Evolutionary conservation across 2,888 invertebrate species (phyloP), one percentile per base, ranked within the genome.

Genomic region (Lamellibrachia satsuma): DNA sequence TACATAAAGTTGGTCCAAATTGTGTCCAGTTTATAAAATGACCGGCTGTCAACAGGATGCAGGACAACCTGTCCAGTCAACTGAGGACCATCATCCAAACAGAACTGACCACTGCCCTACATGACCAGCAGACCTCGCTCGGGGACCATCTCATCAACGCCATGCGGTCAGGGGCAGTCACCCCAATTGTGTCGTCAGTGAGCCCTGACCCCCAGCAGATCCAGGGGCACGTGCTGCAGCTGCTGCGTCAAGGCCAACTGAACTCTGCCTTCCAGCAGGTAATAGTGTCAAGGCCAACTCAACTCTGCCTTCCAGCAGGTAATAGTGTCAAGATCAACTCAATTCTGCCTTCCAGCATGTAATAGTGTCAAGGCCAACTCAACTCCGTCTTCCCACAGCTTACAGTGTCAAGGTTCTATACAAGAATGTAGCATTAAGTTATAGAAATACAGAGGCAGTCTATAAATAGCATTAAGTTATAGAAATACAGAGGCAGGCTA

Each of bases 231-330:
- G 97, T 98, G 94, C 97, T 98, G 95, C 97, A 97, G 93, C 97
- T 98, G 92, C 97, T 98, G 90, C 95, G 97, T 39, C 97, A 97
- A 94, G 98, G 98, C 1, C 98, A 98, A 96, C 97, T 98, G 92
- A 98, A 98, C 97, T 97, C 98, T 93, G 99, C 99, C 91, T 99
- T 99, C 97, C 98, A 98, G 96, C 96, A 97, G 96, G 97, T 97
- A 94, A 93, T 39, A 39, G 39, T 39, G 39, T 39, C 93, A 91
- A 15, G 3, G n/a, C 51, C 51, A 90, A 27, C 3, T 90, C 27
- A 51, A 39, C 51, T 90, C 55, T 55, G 3, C 55, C 55, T 55
- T 55, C 55, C 55, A 55, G 9, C 55, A 55, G 90, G 27, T 90
- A 51, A 90, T 90, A 39, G 27, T 7, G 51, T 15, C 51, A 90